Percentiles rank a stretch among this genome's conserved stretches.
These are phyloP conservation scores for Hipposideros armiger DNA, from an alignment of 2,113 vertebrate species.

Conservation along the genomic window DNA sequence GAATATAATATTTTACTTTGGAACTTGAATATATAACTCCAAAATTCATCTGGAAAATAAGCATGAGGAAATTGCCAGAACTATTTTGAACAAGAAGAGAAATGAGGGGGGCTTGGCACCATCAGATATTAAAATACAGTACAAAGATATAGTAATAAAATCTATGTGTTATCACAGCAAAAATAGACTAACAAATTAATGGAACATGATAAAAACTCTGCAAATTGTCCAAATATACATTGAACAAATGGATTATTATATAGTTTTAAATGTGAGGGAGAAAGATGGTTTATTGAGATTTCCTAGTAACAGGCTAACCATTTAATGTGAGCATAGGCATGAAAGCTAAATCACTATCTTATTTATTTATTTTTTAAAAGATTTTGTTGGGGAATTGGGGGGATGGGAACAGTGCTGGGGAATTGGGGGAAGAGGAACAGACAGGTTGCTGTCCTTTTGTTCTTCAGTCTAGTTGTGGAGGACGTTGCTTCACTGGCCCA, in stretches of 20 bases:
- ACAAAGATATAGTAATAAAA: background rate
- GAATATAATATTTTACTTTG: conserved; percentile 11
- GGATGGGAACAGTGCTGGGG: too few species aligned
- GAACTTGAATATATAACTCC: background rate
- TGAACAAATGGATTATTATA: background rate
- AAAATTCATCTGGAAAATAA: conserved; percentile 23
- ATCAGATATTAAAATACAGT: background rate
- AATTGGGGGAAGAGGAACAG: too few species aligned
- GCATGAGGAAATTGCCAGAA: background rate
- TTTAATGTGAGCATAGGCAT: background rate
- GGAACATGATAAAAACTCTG: background rate
- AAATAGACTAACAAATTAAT: background rate
- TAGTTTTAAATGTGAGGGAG: background rate
- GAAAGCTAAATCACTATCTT: background rate
- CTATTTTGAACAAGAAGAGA: conserved; percentile 23
- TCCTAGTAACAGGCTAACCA: background rate
- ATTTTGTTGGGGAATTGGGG: too few species aligned
- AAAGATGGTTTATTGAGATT: background rate
- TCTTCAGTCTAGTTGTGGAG: too few species aligned
- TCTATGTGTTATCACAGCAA: background rate
- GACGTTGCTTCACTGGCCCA: too few species aligned
- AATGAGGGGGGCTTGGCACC: background rate
- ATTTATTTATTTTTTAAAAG: background rate
- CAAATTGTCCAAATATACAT: background rate
- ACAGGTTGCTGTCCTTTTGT: too few species aligned